Evolutionary conservation across 2,797 vertebrate genomes (phyloP).

Genomic region (Eupleurogrammus muticus): DNA sequence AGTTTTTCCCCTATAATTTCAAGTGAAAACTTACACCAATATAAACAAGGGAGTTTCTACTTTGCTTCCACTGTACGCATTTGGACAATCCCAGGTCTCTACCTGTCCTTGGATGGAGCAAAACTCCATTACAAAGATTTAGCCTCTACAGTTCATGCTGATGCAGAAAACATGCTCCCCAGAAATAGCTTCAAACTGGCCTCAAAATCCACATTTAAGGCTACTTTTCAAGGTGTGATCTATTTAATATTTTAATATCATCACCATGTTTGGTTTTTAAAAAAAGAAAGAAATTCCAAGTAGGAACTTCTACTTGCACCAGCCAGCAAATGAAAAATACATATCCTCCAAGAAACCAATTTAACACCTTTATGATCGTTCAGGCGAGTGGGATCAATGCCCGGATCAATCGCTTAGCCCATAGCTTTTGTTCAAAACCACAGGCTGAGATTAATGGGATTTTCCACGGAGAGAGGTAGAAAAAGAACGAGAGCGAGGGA

Average conservation of each 20-base stretch:
- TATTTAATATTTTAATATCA: constrained; percentile 74
- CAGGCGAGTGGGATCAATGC: constrained; percentile 83
- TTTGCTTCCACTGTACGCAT: constrained; percentile 9
- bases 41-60: constrained; percentile 1
- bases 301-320: constrained; percentile 66
- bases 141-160: constrained; percentile 35
- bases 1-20: constrained; percentile 5
- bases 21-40: constrained; percentile 18
- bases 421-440: constrained; percentile 84
- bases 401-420: constrained; percentile 83
- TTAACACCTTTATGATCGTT: constrained; percentile 85
- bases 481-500: constrained; percentile 57
- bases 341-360: constrained; percentile 86
- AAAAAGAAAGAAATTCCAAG: constrained; percentile 50
- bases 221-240: constrained; percentile 64
- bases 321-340: constrained; percentile 82
- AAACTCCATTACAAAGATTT: constrained; percentile 58
- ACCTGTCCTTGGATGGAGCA: constrained; percentile 51
- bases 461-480: constrained; percentile 71
- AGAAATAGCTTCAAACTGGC: constrained; percentile 64
- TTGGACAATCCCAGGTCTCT: constrained; percentile 27
- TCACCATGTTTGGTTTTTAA: constrained; percentile 57
- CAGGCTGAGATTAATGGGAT: constrained; percentile 81
- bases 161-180: constrained; percentile 44
- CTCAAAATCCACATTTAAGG: constrained; percentile 67